phyloP scores from a whole-genome alignment of 2,113 vertebrate species.

The Rhinolophus sinicus region DNA sequence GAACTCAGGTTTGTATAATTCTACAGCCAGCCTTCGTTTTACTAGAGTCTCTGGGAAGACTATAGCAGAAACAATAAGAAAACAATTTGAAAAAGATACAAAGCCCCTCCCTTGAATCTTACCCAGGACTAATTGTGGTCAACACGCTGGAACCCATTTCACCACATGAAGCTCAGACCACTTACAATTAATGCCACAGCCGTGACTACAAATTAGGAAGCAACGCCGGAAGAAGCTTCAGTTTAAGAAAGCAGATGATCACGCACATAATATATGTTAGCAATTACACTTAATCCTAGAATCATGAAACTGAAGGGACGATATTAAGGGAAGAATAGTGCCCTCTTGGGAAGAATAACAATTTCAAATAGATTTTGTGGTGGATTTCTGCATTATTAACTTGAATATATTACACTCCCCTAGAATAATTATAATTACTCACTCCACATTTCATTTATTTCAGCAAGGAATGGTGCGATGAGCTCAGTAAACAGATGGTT shows the following conservation, averaged over 20 bases:
- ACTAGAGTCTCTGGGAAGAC: conserved; percentile 27
- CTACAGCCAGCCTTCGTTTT: conserved; percentile 30
- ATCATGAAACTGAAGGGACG: conserved; percentile 23
- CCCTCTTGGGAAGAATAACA: neutral
- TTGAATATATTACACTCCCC: neutral
- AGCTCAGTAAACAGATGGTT: conserved; percentile 54
- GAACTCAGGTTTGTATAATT: conserved; percentile 17
- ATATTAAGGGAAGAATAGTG: neutral
- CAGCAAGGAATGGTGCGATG: conserved; percentile 26
- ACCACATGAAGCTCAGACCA: conserved; percentile 54
- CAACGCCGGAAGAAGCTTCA: conserved; percentile 56
- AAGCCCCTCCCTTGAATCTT: conserved; percentile 21
- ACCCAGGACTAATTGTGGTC: conserved; percentile 38
- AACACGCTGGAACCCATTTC: conserved; percentile 53
- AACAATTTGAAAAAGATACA: conserved; percentile 43
- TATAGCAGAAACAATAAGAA: conserved; percentile 49
- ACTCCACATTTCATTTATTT: conserved; percentile 55
- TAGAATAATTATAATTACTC: conserved; percentile 25
- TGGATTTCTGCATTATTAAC: conserved; percentile 30
- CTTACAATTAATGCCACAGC: conserved; percentile 48
- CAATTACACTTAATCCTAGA: conserved; percentile 47
- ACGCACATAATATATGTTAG: conserved; percentile 11
- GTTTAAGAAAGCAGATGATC: conserved; percentile 51
- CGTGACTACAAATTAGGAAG: conserved; percentile 40
- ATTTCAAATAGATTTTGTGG: conserved; percentile 21